A percentile compares a stretch with the other conserved stretches of the same genome.
These are phyloP conservation scores for Campodea augens DNA, from an alignment of 1,140 invertebrate species.

Conservation along the genomic window DNA sequence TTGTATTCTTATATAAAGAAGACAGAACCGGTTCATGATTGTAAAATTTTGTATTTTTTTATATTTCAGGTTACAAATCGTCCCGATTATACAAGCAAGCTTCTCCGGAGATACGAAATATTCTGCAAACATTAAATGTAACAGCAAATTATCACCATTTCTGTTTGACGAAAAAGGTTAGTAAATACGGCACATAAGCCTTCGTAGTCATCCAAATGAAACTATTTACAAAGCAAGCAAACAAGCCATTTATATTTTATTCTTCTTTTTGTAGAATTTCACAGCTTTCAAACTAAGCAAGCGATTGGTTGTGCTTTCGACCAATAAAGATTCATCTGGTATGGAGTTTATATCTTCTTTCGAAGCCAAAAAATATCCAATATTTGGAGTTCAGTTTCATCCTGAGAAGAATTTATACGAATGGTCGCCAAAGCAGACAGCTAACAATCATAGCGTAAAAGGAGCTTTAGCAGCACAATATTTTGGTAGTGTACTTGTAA, in stretches of 20 bases:
- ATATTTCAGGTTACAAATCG: slow-evolving; percentile 11
- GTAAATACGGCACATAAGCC: not conserved
- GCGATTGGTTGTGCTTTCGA: slow-evolving; percentile 45
- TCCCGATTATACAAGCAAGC: slow-evolving; percentile 25
- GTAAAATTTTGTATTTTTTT: slow-evolving; percentile 7
- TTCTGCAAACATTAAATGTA: slow-evolving; percentile 36
- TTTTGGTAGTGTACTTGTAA: slow-evolving; percentile 69
- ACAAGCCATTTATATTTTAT: slow-evolving; percentile 5
- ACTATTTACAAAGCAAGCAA: too few relatives aligned
- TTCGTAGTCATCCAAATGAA: not conserved
- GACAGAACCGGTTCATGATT: not conserved
- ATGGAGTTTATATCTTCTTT: slow-evolving; percentile 35
- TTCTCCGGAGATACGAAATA: slow-evolving; percentile 30
- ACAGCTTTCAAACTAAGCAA: slow-evolving; percentile 31
- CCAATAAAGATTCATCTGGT: slow-evolving; percentile 43
- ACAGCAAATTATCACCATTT: slow-evolving; percentile 57
- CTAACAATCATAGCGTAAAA: slow-evolving; percentile 40
- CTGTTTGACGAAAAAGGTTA: slow-evolving; percentile 44
- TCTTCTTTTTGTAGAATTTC: slow-evolving; percentile 33
- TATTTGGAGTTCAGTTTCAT: slow-evolving; percentile 77
- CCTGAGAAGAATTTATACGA: slow-evolving; percentile 77
- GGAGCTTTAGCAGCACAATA: slow-evolving; percentile 45
- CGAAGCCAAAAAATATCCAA: slow-evolving; percentile 32
- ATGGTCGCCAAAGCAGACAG: slow-evolving; percentile 35
- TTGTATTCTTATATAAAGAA: too few relatives aligned